These are phyloP conservation scores for Artemia sp. DNA, from an alignment of 2,888 invertebrate species.

Conservation along the genomic window DNA sequence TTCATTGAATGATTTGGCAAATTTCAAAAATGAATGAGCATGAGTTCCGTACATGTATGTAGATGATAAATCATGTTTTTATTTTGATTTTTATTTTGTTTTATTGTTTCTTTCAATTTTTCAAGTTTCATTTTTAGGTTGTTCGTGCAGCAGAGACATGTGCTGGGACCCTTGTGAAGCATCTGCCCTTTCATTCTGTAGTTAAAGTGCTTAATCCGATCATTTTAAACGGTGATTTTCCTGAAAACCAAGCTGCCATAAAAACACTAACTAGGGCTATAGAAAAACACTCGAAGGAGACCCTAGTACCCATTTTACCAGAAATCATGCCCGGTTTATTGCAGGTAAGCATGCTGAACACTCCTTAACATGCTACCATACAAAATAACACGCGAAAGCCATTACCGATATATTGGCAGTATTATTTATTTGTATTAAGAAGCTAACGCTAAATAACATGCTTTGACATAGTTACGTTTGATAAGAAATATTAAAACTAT, in stretches of 20 bases:
- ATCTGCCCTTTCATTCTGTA: constrained; percentile 60
- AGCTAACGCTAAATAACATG: too few relatives aligned
- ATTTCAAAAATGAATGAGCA: too few relatives aligned
- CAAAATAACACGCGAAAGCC: too few relatives aligned
- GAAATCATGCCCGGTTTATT: constrained; percentile 75
- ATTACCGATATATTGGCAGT: too few relatives aligned
- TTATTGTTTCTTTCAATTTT: neutral
- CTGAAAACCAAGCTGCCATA: constrained; percentile 74
- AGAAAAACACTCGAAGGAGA: constrained; percentile 51
- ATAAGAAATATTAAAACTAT: too few relatives aligned
- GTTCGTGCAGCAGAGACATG: constrained; percentile 71
- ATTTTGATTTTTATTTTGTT: too few relatives aligned
- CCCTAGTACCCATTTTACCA: constrained; percentile 53
- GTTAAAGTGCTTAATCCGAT: constrained; percentile 61
- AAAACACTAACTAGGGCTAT: constrained; percentile 75
- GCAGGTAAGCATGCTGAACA: constrained; percentile 40
- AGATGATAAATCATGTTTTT: too few relatives aligned
- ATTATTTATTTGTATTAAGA: too few relatives aligned
- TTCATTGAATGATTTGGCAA: too few relatives aligned
- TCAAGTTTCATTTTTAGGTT: constrained; percentile 38
- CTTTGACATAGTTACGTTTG: too few relatives aligned
- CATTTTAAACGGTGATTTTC: constrained; percentile 68
- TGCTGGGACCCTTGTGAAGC: constrained; percentile 53
- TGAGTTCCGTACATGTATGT: too few relatives aligned
- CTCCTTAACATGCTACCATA: too few relatives aligned